Evolutionary conservation across 2,888 invertebrate species (phyloP).

Genomic region (Agriopis marginaria): DNA sequence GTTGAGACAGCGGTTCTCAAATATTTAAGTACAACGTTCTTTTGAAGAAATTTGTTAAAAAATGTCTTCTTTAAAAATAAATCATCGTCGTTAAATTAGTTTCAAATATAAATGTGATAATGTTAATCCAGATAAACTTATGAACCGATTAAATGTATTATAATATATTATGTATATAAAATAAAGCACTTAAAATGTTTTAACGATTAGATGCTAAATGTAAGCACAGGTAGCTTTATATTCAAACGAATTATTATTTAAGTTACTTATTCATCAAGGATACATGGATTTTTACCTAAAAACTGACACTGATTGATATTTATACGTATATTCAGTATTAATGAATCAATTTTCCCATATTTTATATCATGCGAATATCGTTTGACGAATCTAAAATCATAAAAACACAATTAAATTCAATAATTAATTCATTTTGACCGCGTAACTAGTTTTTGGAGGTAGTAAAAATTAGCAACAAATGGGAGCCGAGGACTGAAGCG

Average conservation of each 20-base stretch:
- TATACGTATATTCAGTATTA: conserved; percentile 33
- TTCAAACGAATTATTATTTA: conserved; percentile 25
- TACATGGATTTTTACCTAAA: conserved; percentile 20
- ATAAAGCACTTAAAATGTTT: conserved; percentile 5
- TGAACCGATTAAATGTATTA: conserved; percentile 5
- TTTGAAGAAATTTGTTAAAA: not conserved
- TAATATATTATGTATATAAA: too few relatives aligned
- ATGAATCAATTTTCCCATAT: conserved; percentile 44
- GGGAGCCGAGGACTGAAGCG: conserved; percentile 21
- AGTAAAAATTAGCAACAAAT: conserved; percentile 39
- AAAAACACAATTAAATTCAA: conserved; percentile 41
- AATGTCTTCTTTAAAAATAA: too few relatives aligned
- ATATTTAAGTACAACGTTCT: conserved; percentile 24
- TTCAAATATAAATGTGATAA: not conserved
- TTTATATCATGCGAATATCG: conserved; percentile 33
- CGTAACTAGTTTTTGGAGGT: conserved; percentile 30
- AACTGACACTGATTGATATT: conserved; percentile 38
- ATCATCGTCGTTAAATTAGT: not conserved
- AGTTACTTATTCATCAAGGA: conserved; percentile 28
- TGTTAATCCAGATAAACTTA: conserved; percentile 2
- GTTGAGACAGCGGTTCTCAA: conserved; percentile 58
- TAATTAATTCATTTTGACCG: conserved; percentile 28
- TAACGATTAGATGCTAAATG: conserved; percentile 7
- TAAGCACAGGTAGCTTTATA: conserved; percentile 25
- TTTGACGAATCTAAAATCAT: conserved; percentile 35